Conservation (phyloP, 2,888 invertebrate species). For the Sinodicranocentrus sp. region DNA sequence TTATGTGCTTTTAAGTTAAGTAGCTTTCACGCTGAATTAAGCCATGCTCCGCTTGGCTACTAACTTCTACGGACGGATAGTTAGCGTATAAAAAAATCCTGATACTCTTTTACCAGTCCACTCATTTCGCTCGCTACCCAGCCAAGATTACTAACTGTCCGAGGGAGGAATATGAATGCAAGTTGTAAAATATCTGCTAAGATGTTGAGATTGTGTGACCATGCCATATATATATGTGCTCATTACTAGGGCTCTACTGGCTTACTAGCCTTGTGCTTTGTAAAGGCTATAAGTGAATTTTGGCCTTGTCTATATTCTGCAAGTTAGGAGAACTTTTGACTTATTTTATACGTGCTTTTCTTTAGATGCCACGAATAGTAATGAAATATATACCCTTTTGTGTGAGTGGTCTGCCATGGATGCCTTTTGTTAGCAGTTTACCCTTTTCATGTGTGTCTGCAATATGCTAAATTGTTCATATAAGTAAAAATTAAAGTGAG, state of each 20-base stretch:
- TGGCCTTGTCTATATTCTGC: slow-evolving; percentile 16
- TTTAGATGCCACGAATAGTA: background rate
- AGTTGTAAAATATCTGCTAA: background rate
- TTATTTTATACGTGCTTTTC: background rate
- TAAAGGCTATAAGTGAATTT: background rate
- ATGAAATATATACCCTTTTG: slow-evolving; percentile 17
- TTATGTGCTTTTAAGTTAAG: slow-evolving; percentile 7
- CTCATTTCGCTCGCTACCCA: background rate
- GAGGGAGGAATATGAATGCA: slow-evolving; percentile 8
- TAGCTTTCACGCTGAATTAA: slow-evolving; percentile 28
- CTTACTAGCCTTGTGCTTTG: no score
- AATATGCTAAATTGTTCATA: slow-evolving; percentile 39
- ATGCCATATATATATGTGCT: no score
- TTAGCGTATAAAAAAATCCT: background rate
- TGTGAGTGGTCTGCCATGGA: background rate
- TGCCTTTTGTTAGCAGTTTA: background rate
- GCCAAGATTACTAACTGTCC: slow-evolving; percentile 17
- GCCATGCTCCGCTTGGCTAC: background rate
- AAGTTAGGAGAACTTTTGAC: background rate
- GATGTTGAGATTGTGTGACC: background rate
- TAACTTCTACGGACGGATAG: background rate
- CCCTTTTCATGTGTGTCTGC: slow-evolving; percentile 27
- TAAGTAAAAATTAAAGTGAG: background rate
- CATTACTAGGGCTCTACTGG: no score
- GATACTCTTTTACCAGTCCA: background rate